Percentiles rank a stretch among this genome's conserved stretches.
phyloP scores from a whole-genome alignment of 2,888 invertebrate species.

The Hyposoter didymator region DNA sequence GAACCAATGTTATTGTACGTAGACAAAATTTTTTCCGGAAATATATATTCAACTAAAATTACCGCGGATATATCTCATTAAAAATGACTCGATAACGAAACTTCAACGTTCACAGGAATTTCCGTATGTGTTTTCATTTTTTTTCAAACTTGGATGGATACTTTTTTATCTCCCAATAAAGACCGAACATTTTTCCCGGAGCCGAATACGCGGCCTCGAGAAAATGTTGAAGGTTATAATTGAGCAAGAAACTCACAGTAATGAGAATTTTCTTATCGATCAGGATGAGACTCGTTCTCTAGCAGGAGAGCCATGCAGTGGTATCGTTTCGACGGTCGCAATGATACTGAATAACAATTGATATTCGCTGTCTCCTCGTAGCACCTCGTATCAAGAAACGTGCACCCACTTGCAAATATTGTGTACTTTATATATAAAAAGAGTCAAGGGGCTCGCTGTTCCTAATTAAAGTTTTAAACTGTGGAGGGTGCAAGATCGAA shows the following conservation, averaged over 20 bases:
- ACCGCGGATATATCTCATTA: background rate
- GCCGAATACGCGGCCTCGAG: background rate
- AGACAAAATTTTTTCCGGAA: background rate
- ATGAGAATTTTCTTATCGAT: background rate
- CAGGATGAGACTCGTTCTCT: background rate
- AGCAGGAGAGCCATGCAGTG: background rate
- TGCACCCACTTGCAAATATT: background rate
- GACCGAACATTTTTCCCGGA: background rate
- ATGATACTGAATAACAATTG: constrained; percentile 14
- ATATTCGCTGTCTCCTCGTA: background rate
- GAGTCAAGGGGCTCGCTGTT: background rate
- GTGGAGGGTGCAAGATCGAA: background rate
- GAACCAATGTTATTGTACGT: background rate
- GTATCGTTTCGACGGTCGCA: background rate
- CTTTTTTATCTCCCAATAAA: background rate
- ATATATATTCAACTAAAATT: background rate
- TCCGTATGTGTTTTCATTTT: background rate
- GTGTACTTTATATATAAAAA: background rate
- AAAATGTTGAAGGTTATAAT: background rate
- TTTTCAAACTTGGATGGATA: background rate
- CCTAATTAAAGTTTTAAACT: background rate
- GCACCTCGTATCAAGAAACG: too few species aligned
- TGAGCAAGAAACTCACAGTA: background rate
- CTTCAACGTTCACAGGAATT: background rate
- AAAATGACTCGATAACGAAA: background rate